A percentile compares a stretch with the other conserved stretches of the same genome.
Conservation (phyloP, 2,113 vertebrate genomes). For the Morone saxatilis region DNA sequence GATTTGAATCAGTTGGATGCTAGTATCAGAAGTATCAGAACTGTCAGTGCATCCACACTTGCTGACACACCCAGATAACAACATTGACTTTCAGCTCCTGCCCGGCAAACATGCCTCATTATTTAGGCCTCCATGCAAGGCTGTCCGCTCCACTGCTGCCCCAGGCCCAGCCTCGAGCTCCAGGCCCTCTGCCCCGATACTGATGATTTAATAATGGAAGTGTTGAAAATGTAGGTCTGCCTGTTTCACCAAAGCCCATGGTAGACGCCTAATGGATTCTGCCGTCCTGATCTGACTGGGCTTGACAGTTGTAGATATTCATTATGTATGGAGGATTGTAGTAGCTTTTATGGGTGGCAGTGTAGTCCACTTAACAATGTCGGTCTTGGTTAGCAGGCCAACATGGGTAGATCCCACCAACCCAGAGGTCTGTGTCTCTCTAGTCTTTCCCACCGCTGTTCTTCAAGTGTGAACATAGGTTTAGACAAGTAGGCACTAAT, state of each 20-base stretch:
- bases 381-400: conserved; percentile 76
- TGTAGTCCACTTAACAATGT: conserved; percentile 82
- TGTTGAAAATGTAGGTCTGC: conserved; percentile 83
- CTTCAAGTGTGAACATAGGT: conserved; percentile 74
- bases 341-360: conserved; percentile 79
- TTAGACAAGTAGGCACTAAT: conserved; percentile 74
- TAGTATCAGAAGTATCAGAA: conserved; percentile 15
- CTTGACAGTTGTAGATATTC: conserved; percentile 82
- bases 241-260: conserved; percentile 80
- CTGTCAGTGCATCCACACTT: conserved; percentile 8
- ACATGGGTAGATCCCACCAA: conserved; percentile 56
- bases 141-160: conserved; percentile 66
- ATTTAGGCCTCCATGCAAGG: conserved; percentile 73
- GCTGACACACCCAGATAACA: conserved; percentile 23
- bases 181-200: conserved; percentile 72
- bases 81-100: conserved; percentile 49
- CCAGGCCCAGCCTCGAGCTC: conserved; percentile 70
- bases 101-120: conserved; percentile 54
- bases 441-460: conserved; percentile 60
- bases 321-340: conserved; percentile 85
- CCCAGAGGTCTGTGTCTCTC: conserved; percentile 67
- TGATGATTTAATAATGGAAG: conserved; percentile 86
- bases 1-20: conserved; percentile 13
- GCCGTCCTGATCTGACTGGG: conserved; percentile 75
- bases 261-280: conserved; percentile 81